A percentile compares a stretch with the other conserved stretches of the same genome.
These are phyloP conservation scores for Disparrhopalites patrizii DNA, from an alignment of 2,888 invertebrate genomes.

Conservation along the genomic window DNA sequence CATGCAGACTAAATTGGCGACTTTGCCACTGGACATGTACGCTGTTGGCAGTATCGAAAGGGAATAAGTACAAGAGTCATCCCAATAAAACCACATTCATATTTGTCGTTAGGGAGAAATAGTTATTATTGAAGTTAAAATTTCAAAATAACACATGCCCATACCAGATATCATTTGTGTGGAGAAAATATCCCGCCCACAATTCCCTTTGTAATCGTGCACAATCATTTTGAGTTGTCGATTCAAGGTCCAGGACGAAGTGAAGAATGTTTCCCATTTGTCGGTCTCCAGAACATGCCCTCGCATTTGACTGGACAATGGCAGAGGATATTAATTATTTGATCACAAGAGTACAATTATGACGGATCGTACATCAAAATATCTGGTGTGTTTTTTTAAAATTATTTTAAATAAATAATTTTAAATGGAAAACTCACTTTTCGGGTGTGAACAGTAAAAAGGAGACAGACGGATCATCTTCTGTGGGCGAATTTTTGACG, in stretches of 20 bases:
- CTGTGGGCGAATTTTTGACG: no score
- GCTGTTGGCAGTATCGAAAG: constrained; percentile 12
- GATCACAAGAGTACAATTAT: neutral
- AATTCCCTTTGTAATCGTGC: constrained; percentile 39
- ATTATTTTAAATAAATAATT: neutral
- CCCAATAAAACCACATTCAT: neutral
- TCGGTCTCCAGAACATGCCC: neutral
- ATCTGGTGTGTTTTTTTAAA: neutral
- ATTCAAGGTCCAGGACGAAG: constrained; percentile 17
- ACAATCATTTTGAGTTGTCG: constrained; percentile 39
- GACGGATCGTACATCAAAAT: neutral
- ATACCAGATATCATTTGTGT: constrained; percentile 25
- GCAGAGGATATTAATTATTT: neutral
- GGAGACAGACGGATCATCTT: no score
- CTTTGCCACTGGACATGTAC: constrained; percentile 7
- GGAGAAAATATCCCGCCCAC: constrained; percentile 14
- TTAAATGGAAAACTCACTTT: neutral
- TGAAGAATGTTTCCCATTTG: constrained; percentile 15
- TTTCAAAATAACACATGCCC: neutral
- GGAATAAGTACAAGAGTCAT: neutral
- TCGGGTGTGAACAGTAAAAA: constrained; percentile 22
- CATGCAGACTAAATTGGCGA: constrained; percentile 39
- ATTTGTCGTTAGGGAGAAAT: no score
- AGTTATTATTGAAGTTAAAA: neutral
- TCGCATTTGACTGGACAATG: neutral